A percentile compares a stretch with the other conserved stretches of the same genome.
Evolutionary conservation across 1,140 invertebrate species (phyloP).

Genomic region (Littorina saxatilis): DNA sequence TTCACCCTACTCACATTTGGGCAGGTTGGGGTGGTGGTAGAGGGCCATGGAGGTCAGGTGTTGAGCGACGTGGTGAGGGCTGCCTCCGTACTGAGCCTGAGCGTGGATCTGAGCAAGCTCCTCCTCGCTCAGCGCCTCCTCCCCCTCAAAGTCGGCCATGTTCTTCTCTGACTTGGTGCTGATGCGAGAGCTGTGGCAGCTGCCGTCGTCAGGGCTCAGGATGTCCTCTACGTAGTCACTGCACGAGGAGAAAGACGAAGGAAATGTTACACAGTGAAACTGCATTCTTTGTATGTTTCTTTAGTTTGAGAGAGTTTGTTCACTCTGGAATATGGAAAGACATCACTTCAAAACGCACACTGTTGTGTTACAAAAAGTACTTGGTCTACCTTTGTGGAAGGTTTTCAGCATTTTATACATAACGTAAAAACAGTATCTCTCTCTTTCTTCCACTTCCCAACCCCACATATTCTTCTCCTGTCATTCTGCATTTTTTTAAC

Average conservation of each 20-base stretch:
- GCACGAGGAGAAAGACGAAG: background rate
- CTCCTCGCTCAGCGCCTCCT: conserved; percentile 88
- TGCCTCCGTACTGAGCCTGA: conserved; percentile 62
- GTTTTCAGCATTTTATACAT: no score
- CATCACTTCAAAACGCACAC: no score
- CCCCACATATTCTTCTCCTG: no score
- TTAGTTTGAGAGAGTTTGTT: no score
- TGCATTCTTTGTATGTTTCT: no score
- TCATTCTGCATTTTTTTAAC: no score
- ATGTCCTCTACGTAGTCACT: conserved; percentile 80
- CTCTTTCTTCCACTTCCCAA: no score
- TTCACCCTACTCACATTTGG: conserved; percentile 37
- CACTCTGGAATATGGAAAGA: no score
- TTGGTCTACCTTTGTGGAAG: no score
- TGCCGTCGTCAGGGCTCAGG: conserved; percentile 77
- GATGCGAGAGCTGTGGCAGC: conserved; percentile 85
- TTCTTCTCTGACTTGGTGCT: conserved; percentile 97
- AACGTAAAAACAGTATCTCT: no score
- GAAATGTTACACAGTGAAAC: no score
- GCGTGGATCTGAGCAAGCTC: conserved; percentile 85
- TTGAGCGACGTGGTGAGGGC: conserved; percentile 71
- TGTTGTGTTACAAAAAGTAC: no score
- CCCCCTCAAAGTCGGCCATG: conserved; percentile 95
- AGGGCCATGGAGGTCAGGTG: conserved; percentile 74
- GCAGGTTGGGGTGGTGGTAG: conserved; percentile 48